These are phyloP conservation scores for Ferrisia virgata DNA, from an alignment of 2,888 invertebrate genomes.

Conservation along the genomic window DNA sequence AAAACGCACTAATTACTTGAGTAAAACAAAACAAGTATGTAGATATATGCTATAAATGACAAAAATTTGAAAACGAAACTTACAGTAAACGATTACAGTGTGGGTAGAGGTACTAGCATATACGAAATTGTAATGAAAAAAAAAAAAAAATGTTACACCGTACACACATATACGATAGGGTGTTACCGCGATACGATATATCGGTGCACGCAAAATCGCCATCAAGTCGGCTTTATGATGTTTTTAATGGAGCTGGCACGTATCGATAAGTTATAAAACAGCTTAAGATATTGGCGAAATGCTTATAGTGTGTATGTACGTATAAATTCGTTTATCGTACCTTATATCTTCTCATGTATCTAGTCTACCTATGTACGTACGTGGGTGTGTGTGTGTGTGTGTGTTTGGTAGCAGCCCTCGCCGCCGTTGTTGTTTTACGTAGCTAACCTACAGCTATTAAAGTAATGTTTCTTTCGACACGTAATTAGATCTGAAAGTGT, in stretches of 20 bases:
- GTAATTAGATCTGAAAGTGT: not conserved
- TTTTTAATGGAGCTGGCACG: slow-evolving; percentile 10
- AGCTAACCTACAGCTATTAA: not conserved
- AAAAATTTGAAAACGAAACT: too few relatives aligned
- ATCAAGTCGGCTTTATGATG: slow-evolving; percentile 36
- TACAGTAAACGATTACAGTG: too few relatives aligned
- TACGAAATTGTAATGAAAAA: not conserved
- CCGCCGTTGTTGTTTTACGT: not conserved
- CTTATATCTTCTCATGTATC: too few relatives aligned
- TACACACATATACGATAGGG: not conserved
- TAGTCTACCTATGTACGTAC: too few relatives aligned
- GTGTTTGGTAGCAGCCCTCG: too few relatives aligned
- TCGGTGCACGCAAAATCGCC: slow-evolving; percentile 30
- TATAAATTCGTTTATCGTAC: slow-evolving; percentile 34
- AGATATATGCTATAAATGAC: too few relatives aligned
- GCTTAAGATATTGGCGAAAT: slow-evolving; percentile 42
- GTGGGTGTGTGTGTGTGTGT: too few relatives aligned
- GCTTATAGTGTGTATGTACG: not conserved
- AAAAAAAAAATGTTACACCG: not conserved
- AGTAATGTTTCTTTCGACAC: not conserved
- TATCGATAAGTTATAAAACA: slow-evolving; percentile 35
- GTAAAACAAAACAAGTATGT: too few relatives aligned
- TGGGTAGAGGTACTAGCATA: too few relatives aligned
- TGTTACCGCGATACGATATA: not conserved
- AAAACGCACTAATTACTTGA: too few relatives aligned